These are phyloP conservation scores for Lota lota DNA, from an alignment of 2,113 vertebrate genomes.

Conservation along the genomic window DNA sequence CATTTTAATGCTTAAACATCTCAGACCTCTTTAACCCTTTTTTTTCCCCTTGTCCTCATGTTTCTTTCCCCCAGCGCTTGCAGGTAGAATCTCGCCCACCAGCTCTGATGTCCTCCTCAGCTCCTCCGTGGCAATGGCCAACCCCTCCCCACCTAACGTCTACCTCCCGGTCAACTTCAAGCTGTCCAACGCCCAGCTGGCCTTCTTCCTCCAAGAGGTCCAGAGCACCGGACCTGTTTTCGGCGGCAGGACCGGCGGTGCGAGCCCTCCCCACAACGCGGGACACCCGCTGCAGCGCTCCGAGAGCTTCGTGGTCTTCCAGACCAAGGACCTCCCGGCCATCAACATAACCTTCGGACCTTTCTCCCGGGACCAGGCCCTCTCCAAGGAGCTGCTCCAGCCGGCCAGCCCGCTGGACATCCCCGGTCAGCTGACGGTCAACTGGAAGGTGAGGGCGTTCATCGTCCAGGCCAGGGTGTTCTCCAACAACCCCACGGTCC, in stretches of 20 bases:
- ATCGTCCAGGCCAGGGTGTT: slow-evolving; percentile 88
- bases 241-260: not conserved
- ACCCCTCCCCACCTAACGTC: slow-evolving; percentile 58
- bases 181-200: slow-evolving; percentile 91
- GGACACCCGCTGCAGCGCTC: slow-evolving; percentile 83
- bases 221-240: slow-evolving; percentile 57
- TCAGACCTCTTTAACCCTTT: not conserved
- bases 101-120: slow-evolving; percentile 75
- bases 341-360: slow-evolving; percentile 92
- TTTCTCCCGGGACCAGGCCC: slow-evolving; percentile 84
- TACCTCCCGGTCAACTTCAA: slow-evolving; percentile 90
- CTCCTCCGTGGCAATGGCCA: slow-evolving; percentile 58
- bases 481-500: slow-evolving; percentile 84
- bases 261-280: slow-evolving; percentile 17
- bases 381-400: slow-evolving; percentile 91
- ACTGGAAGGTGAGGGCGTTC: slow-evolving; percentile 98
- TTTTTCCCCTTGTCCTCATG: not conserved
- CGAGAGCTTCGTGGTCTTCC: slow-evolving; percentile 95
- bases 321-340: slow-evolving; percentile 91
- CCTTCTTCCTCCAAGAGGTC: slow-evolving; percentile 90
- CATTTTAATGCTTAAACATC: not conserved
- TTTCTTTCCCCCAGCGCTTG: slow-evolving; percentile 66
- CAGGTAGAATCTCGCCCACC: slow-evolving; percentile 77
- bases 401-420: slow-evolving; percentile 91
- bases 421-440: slow-evolving; percentile 87